Conservation (phyloP, 2,888 invertebrate species). For the Lasius platythorax region DNA sequence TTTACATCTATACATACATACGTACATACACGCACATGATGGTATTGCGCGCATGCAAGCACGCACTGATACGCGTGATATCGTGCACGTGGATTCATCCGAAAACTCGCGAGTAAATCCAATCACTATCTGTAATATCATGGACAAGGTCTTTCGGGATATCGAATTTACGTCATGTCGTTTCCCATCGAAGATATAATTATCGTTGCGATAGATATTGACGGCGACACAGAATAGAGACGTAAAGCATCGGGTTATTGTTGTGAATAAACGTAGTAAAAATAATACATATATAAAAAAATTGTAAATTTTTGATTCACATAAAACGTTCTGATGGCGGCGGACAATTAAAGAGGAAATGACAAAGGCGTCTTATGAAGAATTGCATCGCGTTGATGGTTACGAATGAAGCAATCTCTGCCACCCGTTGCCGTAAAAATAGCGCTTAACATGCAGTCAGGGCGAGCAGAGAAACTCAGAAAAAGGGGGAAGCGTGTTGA, state of each 20-base stretch:
- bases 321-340: neutral
- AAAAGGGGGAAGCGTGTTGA: constrained; percentile 34
- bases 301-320: neutral
- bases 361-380: neutral
- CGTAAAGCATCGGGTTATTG: neutral
- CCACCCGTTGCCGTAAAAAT: constrained; percentile 43
- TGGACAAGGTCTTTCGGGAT: constrained; percentile 15
- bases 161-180: constrained; percentile 25
- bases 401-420: constrained; percentile 39
- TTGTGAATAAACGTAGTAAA: neutral
- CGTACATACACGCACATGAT: neutral
- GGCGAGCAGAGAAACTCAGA: neutral
- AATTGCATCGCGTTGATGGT: neutral
- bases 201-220: neutral
- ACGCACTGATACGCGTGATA: constrained; percentile 14
- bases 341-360: neutral
- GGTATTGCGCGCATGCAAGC: neutral
- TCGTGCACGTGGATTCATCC: constrained; percentile 39
- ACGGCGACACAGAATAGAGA: neutral
- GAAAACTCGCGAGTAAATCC: constrained; percentile 47
- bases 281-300: neutral
- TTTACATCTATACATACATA: neutral
- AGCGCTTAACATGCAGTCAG: constrained; percentile 36
- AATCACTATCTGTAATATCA: constrained; percentile 48
- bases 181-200: constrained; percentile 11